phyloP scores from a whole-genome alignment of 2,888 invertebrate species.

The Monoplex corrugatus region DNA sequence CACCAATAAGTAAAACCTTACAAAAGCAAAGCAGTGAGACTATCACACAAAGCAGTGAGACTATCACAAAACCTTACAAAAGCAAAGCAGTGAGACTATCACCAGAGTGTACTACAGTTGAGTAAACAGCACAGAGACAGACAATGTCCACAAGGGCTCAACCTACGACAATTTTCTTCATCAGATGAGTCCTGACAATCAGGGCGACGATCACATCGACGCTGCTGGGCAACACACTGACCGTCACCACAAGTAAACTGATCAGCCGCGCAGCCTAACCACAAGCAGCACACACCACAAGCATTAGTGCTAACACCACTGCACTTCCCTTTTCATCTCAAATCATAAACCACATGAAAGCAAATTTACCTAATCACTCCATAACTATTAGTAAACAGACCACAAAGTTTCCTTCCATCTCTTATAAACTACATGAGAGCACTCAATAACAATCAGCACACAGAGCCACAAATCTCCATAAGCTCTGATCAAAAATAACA shows the following conservation, averaged over 20 bases:
- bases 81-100: constrained; percentile 6
- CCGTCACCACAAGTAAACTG: constrained; percentile 87
- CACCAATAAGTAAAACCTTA: too few species aligned
- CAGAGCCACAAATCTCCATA: too few species aligned
- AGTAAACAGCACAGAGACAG: background rate
- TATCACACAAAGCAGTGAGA: background rate
- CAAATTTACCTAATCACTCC: too few species aligned
- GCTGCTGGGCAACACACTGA: constrained; percentile 63
- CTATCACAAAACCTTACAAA: too few species aligned
- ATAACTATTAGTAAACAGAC: too few species aligned
- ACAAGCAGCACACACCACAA: background rate
- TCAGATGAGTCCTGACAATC: constrained; percentile 71
- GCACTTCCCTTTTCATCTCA: too few species aligned
- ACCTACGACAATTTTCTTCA: constrained; percentile 70
- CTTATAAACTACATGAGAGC: too few species aligned
- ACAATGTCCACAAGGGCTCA: background rate
- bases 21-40: background rate
- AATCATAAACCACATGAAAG: too few species aligned
- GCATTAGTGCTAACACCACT: background rate
- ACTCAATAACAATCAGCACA: too few species aligned
- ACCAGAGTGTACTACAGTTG: background rate
- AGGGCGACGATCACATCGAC: constrained; percentile 62
- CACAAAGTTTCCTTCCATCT: too few species aligned
- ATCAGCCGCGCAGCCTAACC: constrained; percentile 83
- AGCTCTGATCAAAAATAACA: too few species aligned